Base-by-base conservation (phyloP, 2,888 invertebrate genomes). In the Eupithecia inturbata region DNA sequence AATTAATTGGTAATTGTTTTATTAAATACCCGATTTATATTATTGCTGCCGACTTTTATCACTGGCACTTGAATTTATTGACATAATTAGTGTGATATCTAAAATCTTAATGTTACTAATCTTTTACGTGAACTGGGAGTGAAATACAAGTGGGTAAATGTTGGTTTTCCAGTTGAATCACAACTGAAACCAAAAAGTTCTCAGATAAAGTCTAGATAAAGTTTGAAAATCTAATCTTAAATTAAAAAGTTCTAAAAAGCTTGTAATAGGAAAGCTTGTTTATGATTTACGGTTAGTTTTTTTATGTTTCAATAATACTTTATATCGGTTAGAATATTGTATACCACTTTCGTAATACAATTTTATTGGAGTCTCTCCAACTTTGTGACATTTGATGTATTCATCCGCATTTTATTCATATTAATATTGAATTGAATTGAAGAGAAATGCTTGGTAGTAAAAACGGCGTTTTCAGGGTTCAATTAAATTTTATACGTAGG, bases 401-500 rank as follows among this genome's bases (percentile, higher is more conserved):
- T 74, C 71, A 57, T 73, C 70, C 77, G n/a, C n/a, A 76, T 76
- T 78, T 78, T 72, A 75, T 78, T 74, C 74, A 77, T 73, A 72
- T 75, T 69, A 60, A 60, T 79, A 79, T 78, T n/a, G n/a, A n/a
- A 49, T n/a, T n/a, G n/a, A n/a, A n/a, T 19, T 45, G 9, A 49
- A 49, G n/a, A 22, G 7, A 71, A 77, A 78, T 76, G 77, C 71
- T 71, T 73, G 62, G n/a, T 49, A 74, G 72, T 79, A 78, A 77
- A n/a, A 78, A 76, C 26, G 66, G 26, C 69, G 77, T 77, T 78
- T 80, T 67, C 73, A 53, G 77, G 72, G 73, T 74, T 78, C 82
- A 84, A 84, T 84, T 86, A 22, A 83, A 77, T 77, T 74, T 79
- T 83, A 81, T 82, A 80, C 79, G 80, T 80, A 79, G n/a, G 78